A percentile compares a stretch with the other conserved stretches of the same genome.
Conservation (phyloP, 2,797 vertebrate species). For the Chloroceryle amazona region DNA sequence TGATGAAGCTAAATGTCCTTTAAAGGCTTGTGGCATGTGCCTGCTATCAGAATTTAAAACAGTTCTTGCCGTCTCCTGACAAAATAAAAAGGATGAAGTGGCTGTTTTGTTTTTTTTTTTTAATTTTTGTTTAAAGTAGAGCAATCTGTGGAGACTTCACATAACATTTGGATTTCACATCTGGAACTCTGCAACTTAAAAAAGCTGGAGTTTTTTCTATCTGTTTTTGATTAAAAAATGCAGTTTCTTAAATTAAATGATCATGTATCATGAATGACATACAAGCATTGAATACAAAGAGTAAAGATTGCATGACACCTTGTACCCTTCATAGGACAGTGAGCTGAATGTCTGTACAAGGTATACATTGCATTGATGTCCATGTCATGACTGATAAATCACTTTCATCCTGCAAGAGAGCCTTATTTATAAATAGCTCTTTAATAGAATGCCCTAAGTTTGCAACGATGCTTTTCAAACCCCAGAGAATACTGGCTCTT, state of each 20-base stretch:
- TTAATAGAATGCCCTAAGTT: conserved; percentile 49
- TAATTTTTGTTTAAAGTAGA: not conserved
- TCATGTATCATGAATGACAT: not conserved
- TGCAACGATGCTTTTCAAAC: conserved; percentile 46
- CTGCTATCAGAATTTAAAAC: not conserved
- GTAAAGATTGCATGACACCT: not conserved
- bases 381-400: conserved; percentile 3
- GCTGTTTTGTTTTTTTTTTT: too few species aligned
- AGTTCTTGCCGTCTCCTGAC: conserved; percentile 19
- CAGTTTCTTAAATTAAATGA: not conserved
- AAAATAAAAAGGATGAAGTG: not conserved
- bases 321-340: not conserved
- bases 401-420: conserved; percentile 17
- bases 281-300: not conserved
- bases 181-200: conserved; percentile 41
- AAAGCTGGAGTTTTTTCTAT: not conserved
- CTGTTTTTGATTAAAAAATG: conserved; percentile 7
- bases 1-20: conserved; percentile 6
- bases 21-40: not conserved
- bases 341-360: not conserved
- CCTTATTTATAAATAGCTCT: conserved; percentile 61
- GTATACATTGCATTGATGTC: not conserved
- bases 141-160: conserved; percentile 42
- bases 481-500: conserved; percentile 51
- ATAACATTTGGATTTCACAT: conserved; percentile 69